Evolutionary conservation across 2,797 vertebrate species (phyloP), one percentile per base, ranked within the genome.

Genomic region (Pitangus sulphuratus): DNA sequence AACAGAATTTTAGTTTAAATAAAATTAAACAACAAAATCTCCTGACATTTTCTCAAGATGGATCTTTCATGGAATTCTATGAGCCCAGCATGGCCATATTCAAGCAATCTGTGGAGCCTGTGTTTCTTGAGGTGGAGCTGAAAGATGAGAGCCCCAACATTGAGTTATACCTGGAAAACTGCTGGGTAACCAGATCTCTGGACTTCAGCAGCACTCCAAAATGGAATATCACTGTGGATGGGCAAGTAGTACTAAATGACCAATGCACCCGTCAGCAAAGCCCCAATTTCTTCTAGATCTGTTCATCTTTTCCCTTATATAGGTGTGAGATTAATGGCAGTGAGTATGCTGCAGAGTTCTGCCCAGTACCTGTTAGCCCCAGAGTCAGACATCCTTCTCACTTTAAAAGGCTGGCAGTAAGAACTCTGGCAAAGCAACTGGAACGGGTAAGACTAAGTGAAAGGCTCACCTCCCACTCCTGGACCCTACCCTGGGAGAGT

Each of bases 61-160:
- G 89, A 39, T 85, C 90, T 15, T 97, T 97, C 18, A 7, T 12
- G 69, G 92, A 95, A 12, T 96, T 95, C 87, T 95, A 92, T 3
- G 28, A 56, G 42, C 40, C 87, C 15, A 68, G 87, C 5, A 18
- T 2, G 31, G 51, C 70, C 62, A 80, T 94, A 40, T 2, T 81
- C 28, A 76, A 84, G 45, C 57, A 2, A 44, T 57, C 35, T 7
- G 11, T 5, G 11, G 78, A 95, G 15, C 39, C 66, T 11, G 31
- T 95, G 12, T 95, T 96, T 90, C 88, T 98, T 6, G 95, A 97
- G 56, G 54, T 94, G 35, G 93, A 98, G 64, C 31, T 97, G 56
- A 94, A 94, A 82, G 90, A 92, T 0, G 17, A 80, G 64, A 93
- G 42, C 22, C 83, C 89, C 3, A 5, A 3, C 2, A 4, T 31